Evolutionary conservation across 2,113 vertebrate genomes (phyloP).

Genomic region (Otis tarda): DNA sequence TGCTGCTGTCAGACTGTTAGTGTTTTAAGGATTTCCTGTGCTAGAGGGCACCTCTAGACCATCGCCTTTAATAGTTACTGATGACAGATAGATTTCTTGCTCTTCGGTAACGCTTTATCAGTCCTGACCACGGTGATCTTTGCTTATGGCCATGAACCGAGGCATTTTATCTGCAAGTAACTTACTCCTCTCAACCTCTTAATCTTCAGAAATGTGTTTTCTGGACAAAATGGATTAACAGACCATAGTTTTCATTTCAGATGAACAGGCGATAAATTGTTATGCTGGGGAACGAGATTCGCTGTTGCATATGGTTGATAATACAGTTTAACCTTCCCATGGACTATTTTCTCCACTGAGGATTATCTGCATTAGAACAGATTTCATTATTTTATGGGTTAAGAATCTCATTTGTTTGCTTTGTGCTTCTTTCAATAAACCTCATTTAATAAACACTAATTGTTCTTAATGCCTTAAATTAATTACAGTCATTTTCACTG

Average conservation of each 20-base stretch:
- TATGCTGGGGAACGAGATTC: not conserved
- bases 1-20: not conserved
- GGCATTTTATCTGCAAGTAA: not conserved
- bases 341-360: not conserved
- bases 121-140: not conserved
- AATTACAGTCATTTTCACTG: slow-evolving; percentile 50
- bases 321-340: not conserved
- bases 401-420: slow-evolving; percentile 31
- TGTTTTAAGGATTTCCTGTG: not conserved
- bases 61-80: not conserved
- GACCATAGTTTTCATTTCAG: not conserved
- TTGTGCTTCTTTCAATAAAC: slow-evolving; percentile 26
- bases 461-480: slow-evolving; percentile 70
- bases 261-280: not conserved
- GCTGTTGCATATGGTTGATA: not conserved
- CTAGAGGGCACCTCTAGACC: not conserved
- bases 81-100: not conserved
- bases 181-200: not conserved
- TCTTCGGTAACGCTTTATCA: not conserved
- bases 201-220: not conserved
- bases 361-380: not conserved
- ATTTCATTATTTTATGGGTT: not conserved
- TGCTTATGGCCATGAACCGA: not conserved
- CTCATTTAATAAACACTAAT: slow-evolving; percentile 64
- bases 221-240: not conserved